Percentiles rank a stretch among this genome's conserved stretches.
These are phyloP conservation scores for Diceros bicornis DNA, from an alignment of 2,797 vertebrate genomes.

Conservation along the genomic window DNA sequence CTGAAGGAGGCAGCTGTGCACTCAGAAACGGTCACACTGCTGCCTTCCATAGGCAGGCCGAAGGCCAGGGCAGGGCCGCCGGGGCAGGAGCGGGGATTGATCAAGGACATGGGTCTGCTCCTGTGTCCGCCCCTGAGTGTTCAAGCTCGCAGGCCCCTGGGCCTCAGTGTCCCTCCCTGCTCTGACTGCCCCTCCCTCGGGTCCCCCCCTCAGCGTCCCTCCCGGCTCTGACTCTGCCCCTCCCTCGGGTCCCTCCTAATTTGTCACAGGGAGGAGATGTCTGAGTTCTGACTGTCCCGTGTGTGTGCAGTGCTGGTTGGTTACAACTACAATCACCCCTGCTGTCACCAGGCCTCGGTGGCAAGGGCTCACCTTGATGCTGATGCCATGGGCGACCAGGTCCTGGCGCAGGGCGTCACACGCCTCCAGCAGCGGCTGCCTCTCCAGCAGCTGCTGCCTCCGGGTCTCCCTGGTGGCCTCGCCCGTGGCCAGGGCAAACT, in stretches of 20 bases:
- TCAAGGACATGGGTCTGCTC: not conserved
- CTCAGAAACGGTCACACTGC: not conserved
- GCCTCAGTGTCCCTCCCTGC: not conserved
- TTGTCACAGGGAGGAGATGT: not conserved
- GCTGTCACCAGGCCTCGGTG: not conserved
- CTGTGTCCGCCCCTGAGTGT: not conserved
- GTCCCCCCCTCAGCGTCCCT: not conserved
- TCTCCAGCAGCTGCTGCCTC: conserved; percentile 87
- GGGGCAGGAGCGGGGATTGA: not conserved
- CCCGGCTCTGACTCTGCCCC: not conserved
- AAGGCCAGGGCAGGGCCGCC: not conserved
- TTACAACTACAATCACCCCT: not conserved
- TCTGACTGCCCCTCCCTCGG: not conserved
- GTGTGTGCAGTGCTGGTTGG: not conserved
- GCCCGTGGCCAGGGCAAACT: conserved; percentile 90
- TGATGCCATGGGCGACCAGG: conserved; percentile 92
- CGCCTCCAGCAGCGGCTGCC: conserved; percentile 92
- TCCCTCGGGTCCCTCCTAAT: not conserved
- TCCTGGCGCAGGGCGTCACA: conserved; percentile 94
- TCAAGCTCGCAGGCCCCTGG: not conserved
- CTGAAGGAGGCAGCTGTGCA: not conserved
- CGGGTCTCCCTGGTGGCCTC: not conserved
- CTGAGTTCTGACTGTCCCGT: not conserved
- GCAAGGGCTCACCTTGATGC: conserved; percentile 92
- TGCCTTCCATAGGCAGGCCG: not conserved